These are phyloP conservation scores for Cyclophora punctaria DNA, from an alignment of 2,888 invertebrate genomes.

Conservation along the genomic window DNA sequence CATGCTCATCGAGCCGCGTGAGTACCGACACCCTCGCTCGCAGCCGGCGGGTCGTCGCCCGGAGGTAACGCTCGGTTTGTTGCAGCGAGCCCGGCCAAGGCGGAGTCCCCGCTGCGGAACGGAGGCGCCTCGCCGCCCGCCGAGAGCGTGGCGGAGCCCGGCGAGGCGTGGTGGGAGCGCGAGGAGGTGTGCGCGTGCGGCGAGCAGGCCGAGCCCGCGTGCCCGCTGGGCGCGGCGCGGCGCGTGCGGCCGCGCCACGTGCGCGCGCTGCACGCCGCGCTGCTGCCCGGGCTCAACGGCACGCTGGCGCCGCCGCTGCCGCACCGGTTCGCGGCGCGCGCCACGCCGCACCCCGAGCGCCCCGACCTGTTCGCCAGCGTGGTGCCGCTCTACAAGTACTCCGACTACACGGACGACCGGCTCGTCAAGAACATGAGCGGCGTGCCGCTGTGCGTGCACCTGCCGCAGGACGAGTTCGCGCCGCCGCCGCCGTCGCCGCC, in stretches of 20 bases:
- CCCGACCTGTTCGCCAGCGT: slow-evolving; percentile 57
- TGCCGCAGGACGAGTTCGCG: slow-evolving; percentile 58
- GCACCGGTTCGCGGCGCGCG: slow-evolving; percentile 56
- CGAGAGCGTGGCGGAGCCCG: slow-evolving; percentile 10
- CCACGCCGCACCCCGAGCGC: slow-evolving; percentile 33
- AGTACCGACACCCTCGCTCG: slow-evolving; percentile 12
- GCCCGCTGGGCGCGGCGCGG: slow-evolving; percentile 48
- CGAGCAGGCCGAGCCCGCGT: slow-evolving; percentile 34
- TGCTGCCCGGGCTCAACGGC: slow-evolving; percentile 76
- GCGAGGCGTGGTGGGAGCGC: slow-evolving; percentile 38
- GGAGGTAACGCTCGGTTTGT: background rate
- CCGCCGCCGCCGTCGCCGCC: slow-evolving; percentile 52
- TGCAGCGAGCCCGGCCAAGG: slow-evolving; percentile 36
- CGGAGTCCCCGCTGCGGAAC: slow-evolving; percentile 58
- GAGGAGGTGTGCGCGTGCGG: slow-evolving; percentile 56
- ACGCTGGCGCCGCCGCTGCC: slow-evolving; percentile 63
- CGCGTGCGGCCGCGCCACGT: slow-evolving; percentile 68
- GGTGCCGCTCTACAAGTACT: slow-evolving; percentile 63
- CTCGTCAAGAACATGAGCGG: slow-evolving; percentile 58
- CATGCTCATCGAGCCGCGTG: slow-evolving; percentile 60
- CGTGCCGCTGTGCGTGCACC: slow-evolving; percentile 45
- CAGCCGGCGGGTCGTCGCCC: too few relatives aligned
- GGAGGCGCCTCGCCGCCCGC: slow-evolving; percentile 27
- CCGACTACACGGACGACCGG: slow-evolving; percentile 66
- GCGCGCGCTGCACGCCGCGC: slow-evolving; percentile 69